Evolutionary conservation across 2,797 vertebrate genomes (phyloP).

Genomic region (Harpagifer antarcticus): DNA sequence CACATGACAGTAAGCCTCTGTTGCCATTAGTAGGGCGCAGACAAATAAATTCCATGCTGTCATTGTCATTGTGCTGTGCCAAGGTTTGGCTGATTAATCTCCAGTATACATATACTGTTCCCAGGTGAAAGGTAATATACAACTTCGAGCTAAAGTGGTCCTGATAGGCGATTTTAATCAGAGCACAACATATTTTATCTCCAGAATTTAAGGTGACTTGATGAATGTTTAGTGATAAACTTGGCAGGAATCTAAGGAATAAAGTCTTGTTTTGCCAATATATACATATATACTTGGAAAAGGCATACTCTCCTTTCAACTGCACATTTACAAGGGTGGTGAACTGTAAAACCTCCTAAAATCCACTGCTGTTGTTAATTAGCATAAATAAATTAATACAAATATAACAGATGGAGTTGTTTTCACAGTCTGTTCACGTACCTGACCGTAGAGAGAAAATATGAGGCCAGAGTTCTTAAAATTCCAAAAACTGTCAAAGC

Average conservation of each 20-base stretch:
- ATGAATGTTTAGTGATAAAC: slow-evolving; percentile 49
- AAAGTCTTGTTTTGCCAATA: slow-evolving; percentile 31
- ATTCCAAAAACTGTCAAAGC: slow-evolving; percentile 64
- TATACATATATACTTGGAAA: slow-evolving; percentile 25
- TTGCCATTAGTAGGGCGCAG: slow-evolving; percentile 48
- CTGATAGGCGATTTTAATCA: slow-evolving; percentile 58
- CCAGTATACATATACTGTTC: slow-evolving; percentile 33
- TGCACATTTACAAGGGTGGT: slow-evolving; percentile 18
- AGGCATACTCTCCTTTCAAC: slow-evolving; percentile 17
- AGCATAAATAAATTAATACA: slow-evolving; percentile 53
- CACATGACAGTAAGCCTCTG: slow-evolving; percentile 52
- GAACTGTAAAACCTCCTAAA: slow-evolving; percentile 33
- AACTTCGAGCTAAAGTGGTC: slow-evolving; percentile 33
- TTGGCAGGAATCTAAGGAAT: slow-evolving; percentile 51
- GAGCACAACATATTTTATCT: slow-evolving; percentile 58
- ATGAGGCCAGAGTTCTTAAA: slow-evolving; percentile 64
- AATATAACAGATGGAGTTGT: slow-evolving; percentile 57
- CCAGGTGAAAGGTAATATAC: slow-evolving; percentile 50
- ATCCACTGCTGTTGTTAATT: slow-evolving; percentile 44
- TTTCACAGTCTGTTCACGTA: slow-evolving; percentile 57
- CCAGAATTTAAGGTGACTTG: slow-evolving; percentile 52
- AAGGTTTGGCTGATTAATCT: slow-evolving; percentile 54
- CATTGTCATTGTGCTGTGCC: slow-evolving; percentile 51
- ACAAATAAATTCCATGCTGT: slow-evolving; percentile 57
- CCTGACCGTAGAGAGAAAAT: slow-evolving; percentile 41